Percentiles rank a stretch among this genome's conserved stretches.
Evolutionary conservation across 2,888 invertebrate genomes (phyloP).

Genomic region (Clusia tigrina): DNA sequence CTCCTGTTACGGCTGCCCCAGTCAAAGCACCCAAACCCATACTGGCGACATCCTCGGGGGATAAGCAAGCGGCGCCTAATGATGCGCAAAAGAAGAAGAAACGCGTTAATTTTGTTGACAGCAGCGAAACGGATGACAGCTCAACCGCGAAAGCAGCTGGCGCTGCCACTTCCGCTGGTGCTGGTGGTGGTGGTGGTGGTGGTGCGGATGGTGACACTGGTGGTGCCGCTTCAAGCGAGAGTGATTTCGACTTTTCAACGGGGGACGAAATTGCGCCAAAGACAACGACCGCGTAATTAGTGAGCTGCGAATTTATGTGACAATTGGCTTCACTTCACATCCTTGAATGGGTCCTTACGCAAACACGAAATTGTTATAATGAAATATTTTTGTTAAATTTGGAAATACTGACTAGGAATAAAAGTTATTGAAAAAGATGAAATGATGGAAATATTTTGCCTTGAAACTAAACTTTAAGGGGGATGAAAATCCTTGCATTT

Average conservation of each 20-base stretch:
- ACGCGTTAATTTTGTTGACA: conserved; percentile 63
- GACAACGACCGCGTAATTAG: conserved; percentile 46
- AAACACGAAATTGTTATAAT: too few species aligned
- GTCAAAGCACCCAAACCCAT: conserved; percentile 52
- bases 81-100: conserved; percentile 63
- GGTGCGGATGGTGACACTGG: conserved; percentile 17
- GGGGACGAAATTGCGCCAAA: conserved; percentile 39
- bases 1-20: conserved; percentile 25
- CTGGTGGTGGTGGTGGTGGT: conserved; percentile 32
- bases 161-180: conserved; percentile 33
- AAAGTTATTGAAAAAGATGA: too few species aligned
- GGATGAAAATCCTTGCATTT: too few species aligned
- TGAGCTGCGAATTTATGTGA: too few species aligned
- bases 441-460: too few species aligned
- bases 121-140: conserved; percentile 63
- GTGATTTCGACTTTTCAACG: conserved; percentile 64
- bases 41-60: conserved; percentile 47
- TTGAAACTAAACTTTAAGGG: too few species aligned
- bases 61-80: conserved; percentile 52
- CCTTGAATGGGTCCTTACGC: too few species aligned
- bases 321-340: too few species aligned
- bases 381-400: too few species aligned
- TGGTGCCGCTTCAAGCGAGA: conserved; percentile 49
- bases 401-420: too few species aligned
- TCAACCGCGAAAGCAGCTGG: conserved; percentile 49